Percentiles rank a stretch among this genome's conserved stretches.
Conservation (phyloP, 2,888 invertebrate species). For the Cephus rjabovi region DNA sequence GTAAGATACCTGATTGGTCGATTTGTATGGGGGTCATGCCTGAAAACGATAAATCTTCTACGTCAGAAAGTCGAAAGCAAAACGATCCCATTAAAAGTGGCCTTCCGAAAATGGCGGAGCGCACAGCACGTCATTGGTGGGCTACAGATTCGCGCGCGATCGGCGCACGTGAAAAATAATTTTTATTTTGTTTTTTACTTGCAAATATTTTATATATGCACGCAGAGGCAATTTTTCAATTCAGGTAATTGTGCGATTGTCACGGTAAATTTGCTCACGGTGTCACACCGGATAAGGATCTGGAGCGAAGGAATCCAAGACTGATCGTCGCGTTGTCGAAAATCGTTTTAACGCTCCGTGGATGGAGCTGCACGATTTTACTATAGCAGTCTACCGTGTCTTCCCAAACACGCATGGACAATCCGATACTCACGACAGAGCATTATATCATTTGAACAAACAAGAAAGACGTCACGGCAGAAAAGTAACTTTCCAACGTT, state of each 20-base stretch:
- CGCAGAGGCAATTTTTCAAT: constrained; percentile 6
- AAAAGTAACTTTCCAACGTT: background rate
- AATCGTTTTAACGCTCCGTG: constrained; percentile 35
- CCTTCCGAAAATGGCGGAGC: background rate
- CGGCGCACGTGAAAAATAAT: background rate
- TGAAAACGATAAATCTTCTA: background rate
- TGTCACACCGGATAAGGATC: constrained; percentile 37
- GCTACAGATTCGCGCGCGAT: background rate
- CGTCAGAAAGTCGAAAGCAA: background rate
- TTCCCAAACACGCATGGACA: constrained; percentile 17
- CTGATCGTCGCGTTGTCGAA: constrained; percentile 37
- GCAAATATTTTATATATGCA: background rate
- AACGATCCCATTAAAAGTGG: background rate
- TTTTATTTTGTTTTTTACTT: background rate
- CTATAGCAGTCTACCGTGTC: background rate
- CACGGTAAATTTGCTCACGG: constrained; percentile 3
- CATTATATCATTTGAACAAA: background rate
- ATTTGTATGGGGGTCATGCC: background rate
- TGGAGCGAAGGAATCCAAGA: constrained; percentile 44
- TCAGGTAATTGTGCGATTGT: constrained; percentile 10
- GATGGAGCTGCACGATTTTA: background rate
- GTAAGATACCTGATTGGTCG: background rate
- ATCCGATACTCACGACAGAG: constrained; percentile 15
- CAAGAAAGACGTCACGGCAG: background rate
- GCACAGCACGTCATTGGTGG: background rate